Conservation (phyloP, 2,797 vertebrate genomes). For the Peromyscus aztecus region DNA sequence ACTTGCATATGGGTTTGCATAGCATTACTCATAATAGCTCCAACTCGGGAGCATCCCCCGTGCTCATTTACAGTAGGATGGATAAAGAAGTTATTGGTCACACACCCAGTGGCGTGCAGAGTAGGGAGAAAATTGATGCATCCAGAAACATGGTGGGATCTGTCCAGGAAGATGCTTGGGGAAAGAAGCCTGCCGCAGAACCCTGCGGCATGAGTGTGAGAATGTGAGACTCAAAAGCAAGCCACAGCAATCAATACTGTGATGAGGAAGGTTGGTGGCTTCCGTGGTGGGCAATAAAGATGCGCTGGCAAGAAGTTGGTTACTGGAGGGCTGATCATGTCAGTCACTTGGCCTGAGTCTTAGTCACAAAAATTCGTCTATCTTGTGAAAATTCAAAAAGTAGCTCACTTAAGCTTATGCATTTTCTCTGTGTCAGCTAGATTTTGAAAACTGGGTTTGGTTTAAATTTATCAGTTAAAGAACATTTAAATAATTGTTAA, state of each 20-base stretch:
- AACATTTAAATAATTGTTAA: neutral
- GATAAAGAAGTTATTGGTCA: neutral
- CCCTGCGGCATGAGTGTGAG: neutral
- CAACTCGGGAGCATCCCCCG: neutral
- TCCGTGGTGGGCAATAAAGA: neutral
- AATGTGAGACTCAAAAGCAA: neutral
- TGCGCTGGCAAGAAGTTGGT: neutral
- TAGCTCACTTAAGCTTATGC: neutral
- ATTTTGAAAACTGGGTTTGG: neutral
- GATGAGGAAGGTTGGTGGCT: neutral
- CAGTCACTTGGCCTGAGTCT: neutral
- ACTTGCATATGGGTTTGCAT: neutral
- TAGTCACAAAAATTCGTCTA: neutral
- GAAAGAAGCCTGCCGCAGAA: neutral
- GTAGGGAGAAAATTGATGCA: neutral
- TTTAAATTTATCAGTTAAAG: neutral
- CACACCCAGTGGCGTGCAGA: neutral
- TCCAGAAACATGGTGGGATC: neutral
- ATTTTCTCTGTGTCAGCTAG: neutral
- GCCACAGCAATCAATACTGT: neutral
- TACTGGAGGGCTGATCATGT: neutral
- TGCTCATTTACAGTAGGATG: neutral
- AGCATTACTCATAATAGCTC: neutral
- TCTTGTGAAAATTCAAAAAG: neutral
- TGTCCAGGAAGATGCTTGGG: neutral